phyloP scores from a whole-genome alignment of 2,888 invertebrate genomes.

The Pachymerium ferrugineum region DNA sequence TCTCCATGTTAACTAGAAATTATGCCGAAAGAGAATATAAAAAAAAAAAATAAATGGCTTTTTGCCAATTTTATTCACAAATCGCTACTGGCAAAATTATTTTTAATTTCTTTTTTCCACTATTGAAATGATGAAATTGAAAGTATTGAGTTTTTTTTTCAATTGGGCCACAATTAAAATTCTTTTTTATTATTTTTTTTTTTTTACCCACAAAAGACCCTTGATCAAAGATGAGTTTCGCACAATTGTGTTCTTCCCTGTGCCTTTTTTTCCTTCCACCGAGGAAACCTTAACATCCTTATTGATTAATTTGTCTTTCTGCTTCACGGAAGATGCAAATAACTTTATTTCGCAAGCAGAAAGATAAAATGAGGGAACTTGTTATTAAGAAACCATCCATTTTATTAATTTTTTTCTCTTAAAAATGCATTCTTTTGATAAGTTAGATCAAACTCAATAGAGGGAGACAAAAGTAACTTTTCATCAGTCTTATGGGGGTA shows the following conservation, averaged over 20 bases:
- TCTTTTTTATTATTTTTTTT: neutral
- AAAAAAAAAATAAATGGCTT: neutral
- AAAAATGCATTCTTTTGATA: neutral
- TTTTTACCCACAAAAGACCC: neutral
- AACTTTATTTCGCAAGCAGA: constrained; percentile 8
- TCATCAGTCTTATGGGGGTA: constrained; percentile 3
- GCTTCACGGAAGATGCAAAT: constrained; percentile 15
- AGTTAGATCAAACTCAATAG: neutral
- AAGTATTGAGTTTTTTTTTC: neutral
- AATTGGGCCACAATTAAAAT: constrained; percentile 9
- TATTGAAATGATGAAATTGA: neutral
- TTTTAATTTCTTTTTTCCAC: neutral
- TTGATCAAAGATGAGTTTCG: neutral
- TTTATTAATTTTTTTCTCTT: neutral
- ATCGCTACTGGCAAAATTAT: neutral
- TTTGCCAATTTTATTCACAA: constrained; percentile 11
- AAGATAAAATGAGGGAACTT: neutral
- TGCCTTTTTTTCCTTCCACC: constrained; percentile 5
- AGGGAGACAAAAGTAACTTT: neutral
- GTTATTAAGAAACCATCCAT: neutral
- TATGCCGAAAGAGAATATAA: neutral
- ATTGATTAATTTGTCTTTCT: constrained; percentile 19
- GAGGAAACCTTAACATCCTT: neutral
- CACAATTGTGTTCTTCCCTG: neutral
- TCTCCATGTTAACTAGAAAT: constrained; percentile 1